Percentiles rank a stretch among this genome's conserved stretches.
Evolutionary conservation across 2,113 vertebrate species (phyloP).

Genomic region (Arenaria interpres): DNA sequence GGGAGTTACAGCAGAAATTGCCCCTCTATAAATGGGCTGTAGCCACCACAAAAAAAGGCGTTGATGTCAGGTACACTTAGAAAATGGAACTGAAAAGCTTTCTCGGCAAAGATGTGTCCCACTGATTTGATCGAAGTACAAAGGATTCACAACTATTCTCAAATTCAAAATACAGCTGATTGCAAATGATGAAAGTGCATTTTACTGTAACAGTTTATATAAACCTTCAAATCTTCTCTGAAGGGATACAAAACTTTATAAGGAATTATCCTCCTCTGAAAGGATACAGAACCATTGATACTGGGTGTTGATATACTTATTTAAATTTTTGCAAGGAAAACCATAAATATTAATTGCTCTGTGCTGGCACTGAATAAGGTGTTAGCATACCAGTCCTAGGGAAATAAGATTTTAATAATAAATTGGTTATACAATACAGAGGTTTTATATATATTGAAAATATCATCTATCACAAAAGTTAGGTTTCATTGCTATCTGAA

Average conservation of each 20-base stretch:
- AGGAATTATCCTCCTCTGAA: background rate
- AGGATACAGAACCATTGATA: background rate
- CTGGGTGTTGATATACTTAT: background rate
- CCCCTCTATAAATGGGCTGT: background rate
- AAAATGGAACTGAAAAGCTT: background rate
- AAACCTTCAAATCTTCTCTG: background rate
- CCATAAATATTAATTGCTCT: slow-evolving; percentile 33
- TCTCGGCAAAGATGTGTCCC: background rate
- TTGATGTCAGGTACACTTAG: background rate
- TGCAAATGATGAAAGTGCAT: background rate
- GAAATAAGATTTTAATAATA: slow-evolving; percentile 6
- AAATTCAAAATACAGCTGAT: background rate
- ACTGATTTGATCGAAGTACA: background rate
- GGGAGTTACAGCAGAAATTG: background rate
- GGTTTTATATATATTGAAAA: slow-evolving; percentile 27
- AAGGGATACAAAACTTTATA: background rate
- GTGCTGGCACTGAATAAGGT: slow-evolving; percentile 10
- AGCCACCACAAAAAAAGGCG: background rate
- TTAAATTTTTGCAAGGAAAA: background rate
- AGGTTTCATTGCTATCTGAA: slow-evolving; percentile 13
- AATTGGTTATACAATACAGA: background rate
- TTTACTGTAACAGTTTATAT: background rate
- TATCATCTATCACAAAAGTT: slow-evolving; percentile 21
- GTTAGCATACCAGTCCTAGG: background rate
- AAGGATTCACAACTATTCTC: background rate